Evolutionary conservation across 2,113 vertebrate genomes (phyloP).

Genomic region (human): GRCh38 chr1:185572001-185572500

Average conservation of each 20-base stretch:
- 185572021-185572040: neutral
- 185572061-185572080: neutral
- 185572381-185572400: neutral
- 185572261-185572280: neutral
- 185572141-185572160: neutral
- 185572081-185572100: neutral
- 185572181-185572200: neutral
- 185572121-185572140: neutral
- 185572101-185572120: neutral
- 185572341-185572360: neutral
- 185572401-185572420: neutral
- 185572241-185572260: neutral
- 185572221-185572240: neutral
- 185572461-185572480: neutral
- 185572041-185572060: neutral
- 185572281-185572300: neutral
- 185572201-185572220: neutral
- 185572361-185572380: neutral
- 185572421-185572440: neutral
- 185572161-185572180: neutral
- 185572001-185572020: neutral
- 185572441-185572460: accelerated
- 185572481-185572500: neutral
- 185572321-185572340: neutral
- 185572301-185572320: neutral